phyloP scores from a whole-genome alignment of 2,888 invertebrate genomes.

The Microctonus hyperodae region DNA sequence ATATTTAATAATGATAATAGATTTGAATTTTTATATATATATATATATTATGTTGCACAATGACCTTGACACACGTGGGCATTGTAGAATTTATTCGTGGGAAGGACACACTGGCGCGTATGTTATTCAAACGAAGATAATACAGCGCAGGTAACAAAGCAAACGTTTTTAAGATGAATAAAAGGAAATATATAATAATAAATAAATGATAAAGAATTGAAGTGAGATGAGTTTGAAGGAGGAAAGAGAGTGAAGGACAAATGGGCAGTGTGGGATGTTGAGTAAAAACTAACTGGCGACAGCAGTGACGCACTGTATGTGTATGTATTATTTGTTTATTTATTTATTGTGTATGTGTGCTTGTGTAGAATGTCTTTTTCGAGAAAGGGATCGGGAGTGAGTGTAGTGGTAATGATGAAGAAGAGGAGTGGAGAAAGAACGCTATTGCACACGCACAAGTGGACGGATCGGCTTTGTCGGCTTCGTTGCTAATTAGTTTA shows the following conservation, averaged over 20 bases:
- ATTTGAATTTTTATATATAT: too few species aligned
- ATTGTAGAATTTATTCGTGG: conserved; percentile 47
- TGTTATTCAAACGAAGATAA: conserved; percentile 41
- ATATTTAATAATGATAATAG: too few species aligned
- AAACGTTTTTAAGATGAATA: conserved; percentile 37
- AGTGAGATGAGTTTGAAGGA: conserved; percentile 28
- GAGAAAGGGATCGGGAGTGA: background rate
- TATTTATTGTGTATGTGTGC: too few species aligned
- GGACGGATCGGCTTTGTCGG: conserved; percentile 57
- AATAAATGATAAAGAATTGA: conserved; percentile 17
- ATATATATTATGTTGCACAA: too few species aligned
- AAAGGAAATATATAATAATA: conserved; percentile 42
- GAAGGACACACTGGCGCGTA: conserved; percentile 45
- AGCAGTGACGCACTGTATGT: conserved; percentile 29
- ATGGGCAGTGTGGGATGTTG: conserved; percentile 43
- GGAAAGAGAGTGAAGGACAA: conserved; percentile 36
- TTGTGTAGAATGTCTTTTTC: background rate
- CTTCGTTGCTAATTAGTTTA: conserved; percentile 62
- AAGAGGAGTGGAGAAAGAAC: conserved; percentile 5
- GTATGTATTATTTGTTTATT: too few species aligned
- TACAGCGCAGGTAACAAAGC: conserved; percentile 41
- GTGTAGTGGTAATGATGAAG: conserved; percentile 39
- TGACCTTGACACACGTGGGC: conserved; percentile 29
- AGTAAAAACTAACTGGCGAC: conserved; percentile 47
- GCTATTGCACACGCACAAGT: conserved; percentile 5